Evolutionary conservation across 2,113 vertebrate species (phyloP).

Genomic region (Callithrix jacchus): DNA sequence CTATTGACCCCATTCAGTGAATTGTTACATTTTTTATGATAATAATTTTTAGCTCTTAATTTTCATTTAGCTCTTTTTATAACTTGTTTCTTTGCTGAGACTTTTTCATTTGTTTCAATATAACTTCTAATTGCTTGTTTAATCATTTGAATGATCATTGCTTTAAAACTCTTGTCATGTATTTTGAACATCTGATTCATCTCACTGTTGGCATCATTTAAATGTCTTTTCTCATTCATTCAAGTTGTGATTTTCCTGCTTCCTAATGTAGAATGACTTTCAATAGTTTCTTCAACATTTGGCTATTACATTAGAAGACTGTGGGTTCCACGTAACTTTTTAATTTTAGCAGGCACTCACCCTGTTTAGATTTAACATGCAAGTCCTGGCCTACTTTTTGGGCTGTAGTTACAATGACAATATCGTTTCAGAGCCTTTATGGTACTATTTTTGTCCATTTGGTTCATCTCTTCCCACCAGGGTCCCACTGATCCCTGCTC

Average conservation of each 20-base stretch:
- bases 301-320: neutral
- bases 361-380: neutral
- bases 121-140: neutral
- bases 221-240: neutral
- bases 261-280: neutral
- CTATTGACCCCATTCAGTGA: neutral
- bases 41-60: neutral
- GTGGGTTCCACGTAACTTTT: neutral
- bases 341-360: neutral
- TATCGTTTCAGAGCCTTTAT: neutral
- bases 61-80: neutral
- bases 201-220: neutral
- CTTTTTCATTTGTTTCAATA: neutral
- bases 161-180: conserved; percentile 7
- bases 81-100: neutral
- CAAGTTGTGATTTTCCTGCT: neutral
- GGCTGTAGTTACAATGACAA: neutral
- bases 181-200: neutral
- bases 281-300: neutral
- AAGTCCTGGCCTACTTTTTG: neutral
- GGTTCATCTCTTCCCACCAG: neutral
- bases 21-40: neutral
- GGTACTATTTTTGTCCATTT: neutral
- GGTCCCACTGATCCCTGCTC: neutral
- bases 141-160: neutral